Percentiles rank a stretch among this genome's conserved stretches.
Evolutionary conservation across 2,797 vertebrate species (phyloP).

Genomic region (Taeniopygia guttata): DNA sequence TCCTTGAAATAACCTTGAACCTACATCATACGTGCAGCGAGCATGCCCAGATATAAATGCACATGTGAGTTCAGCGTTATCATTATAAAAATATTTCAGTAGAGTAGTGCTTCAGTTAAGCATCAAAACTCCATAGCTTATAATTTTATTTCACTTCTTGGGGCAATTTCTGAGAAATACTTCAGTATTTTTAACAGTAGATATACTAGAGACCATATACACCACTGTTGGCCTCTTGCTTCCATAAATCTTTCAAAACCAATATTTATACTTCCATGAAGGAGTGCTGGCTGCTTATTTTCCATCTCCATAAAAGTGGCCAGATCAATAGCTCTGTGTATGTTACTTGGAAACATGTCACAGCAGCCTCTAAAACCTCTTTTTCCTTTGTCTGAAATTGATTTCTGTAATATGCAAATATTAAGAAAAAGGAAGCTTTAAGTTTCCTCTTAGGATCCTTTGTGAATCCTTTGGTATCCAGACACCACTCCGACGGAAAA

Average conservation of each 20-base stretch:
- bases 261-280: conserved; percentile 61
- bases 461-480: conserved; percentile 64
- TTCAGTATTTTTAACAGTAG: conserved; percentile 27
- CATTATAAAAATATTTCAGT: neutral
- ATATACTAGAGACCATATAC: conserved; percentile 10
- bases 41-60: neutral
- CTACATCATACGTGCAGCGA: neutral
- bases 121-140: neutral
- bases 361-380: conserved; percentile 45
- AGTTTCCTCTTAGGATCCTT: conserved; percentile 69
- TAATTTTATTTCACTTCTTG: conserved; percentile 28
- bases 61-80: rapidly evolving
- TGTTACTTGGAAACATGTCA: conserved; percentile 65
- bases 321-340: conserved; percentile 62
- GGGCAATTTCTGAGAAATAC: conserved; percentile 47
- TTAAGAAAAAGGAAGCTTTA: conserved; percentile 69
- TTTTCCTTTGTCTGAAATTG: conserved; percentile 61
- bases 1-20: conserved; percentile 38
- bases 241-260: conserved; percentile 66
- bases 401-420: conserved; percentile 72
- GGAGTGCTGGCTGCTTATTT: conserved; percentile 57
- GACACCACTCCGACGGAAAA: conserved; percentile 54
- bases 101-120: neutral
- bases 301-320: conserved; percentile 56
- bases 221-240: conserved; percentile 29